These are phyloP conservation scores for Coluber constrictor DNA, from an alignment of 2,797 vertebrate genomes.

Conservation along the genomic window DNA sequence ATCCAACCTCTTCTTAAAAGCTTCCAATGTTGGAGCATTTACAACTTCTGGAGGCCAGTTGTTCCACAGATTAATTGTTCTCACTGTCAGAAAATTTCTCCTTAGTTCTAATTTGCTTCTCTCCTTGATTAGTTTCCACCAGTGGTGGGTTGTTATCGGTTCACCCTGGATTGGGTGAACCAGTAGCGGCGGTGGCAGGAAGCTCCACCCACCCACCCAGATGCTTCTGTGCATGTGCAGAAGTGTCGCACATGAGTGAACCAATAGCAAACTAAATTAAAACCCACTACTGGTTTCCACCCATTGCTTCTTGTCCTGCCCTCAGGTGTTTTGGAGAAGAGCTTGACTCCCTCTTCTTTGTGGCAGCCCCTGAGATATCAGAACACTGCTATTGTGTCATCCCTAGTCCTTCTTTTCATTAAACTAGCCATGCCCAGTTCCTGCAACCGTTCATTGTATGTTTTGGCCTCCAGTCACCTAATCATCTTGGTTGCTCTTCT, in stretches of 20 bases:
- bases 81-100: background rate
- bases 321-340: background rate
- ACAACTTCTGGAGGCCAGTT: background rate
- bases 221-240: too few species aligned
- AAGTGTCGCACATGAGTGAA: too few species aligned
- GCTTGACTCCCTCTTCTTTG: background rate
- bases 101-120: background rate
- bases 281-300: background rate
- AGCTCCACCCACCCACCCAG: too few species aligned
- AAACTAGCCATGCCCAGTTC: background rate
- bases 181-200: too few species aligned
- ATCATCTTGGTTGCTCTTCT: background rate
- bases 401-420: background rate
- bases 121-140: background rate
- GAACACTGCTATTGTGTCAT: background rate
- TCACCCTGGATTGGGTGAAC: too few species aligned
- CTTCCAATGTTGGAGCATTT: too few species aligned
- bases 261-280: too few species aligned
- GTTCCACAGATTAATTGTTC: background rate
- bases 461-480: background rate
- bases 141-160: too few species aligned
- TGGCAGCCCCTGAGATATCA: background rate
- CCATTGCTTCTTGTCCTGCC: background rate
- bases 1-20: background rate
- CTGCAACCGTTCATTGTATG: background rate